Percentiles rank a stretch among this genome's conserved stretches.
These are phyloP conservation scores for Anthoscopus minutus DNA, from an alignment of 2,113 vertebrate genomes.

Conservation along the genomic window DNA sequence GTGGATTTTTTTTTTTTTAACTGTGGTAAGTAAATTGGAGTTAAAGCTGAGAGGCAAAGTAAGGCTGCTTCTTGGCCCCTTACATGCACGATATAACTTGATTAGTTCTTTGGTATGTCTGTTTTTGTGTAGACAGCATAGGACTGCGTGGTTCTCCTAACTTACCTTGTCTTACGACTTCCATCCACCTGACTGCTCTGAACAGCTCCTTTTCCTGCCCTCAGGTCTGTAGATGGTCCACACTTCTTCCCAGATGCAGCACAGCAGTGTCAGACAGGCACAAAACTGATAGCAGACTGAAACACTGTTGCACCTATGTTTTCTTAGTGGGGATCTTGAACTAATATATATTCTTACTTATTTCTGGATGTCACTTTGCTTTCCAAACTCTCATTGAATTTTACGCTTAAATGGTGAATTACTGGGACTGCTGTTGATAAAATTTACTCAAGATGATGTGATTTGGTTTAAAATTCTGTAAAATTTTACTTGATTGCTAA, in stretches of 20 bases:
- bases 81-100: not conserved
- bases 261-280: fast-evolving
- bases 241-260: not conserved
- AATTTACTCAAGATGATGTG: not conserved
- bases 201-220: not conserved
- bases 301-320: not conserved
- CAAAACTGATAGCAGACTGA: not conserved
- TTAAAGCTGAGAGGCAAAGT: not conserved
- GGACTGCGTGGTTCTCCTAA: not conserved
- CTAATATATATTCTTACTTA: not conserved
- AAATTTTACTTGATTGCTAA: not conserved
- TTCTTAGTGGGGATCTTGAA: not conserved
- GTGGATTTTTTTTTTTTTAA: not conserved
- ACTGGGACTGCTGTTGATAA: not conserved
- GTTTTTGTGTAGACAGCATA: not conserved
- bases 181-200: not conserved
- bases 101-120: not conserved
- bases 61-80: not conserved
- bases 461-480: not conserved
- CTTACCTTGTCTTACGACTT: fast-evolving
- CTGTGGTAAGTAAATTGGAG: not conserved
- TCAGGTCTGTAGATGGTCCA: not conserved
- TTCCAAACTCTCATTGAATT: not conserved
- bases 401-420: not conserved
- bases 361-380: not conserved